Conservation (phyloP, 2,888 invertebrate species). For the Melinaea menophilus region DNA sequence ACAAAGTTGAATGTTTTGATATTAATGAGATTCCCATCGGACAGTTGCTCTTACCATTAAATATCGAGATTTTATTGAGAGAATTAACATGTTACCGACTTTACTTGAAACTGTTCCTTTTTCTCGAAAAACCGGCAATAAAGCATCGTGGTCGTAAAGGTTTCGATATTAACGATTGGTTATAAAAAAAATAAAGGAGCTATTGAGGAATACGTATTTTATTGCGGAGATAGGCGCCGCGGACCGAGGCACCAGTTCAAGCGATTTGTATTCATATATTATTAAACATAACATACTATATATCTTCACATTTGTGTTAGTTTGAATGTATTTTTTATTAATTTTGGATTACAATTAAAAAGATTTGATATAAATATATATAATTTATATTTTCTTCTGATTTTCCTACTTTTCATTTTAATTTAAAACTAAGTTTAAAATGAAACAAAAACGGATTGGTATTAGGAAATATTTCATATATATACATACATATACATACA, state of each 20-base stretch:
- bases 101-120: slow-evolving; percentile 49
- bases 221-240: slow-evolving; percentile 66
- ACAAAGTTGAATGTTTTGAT: not conserved
- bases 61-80: slow-evolving; percentile 53
- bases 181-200: slow-evolving; percentile 69
- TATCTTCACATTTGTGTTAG: slow-evolving; percentile 12
- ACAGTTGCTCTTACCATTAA: slow-evolving; percentile 29
- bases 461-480: slow-evolving; percentile 6
- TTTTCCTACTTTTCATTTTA: too few species aligned
- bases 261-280: slow-evolving; percentile 18
- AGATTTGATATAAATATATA: too few species aligned
- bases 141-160: slow-evolving; percentile 65
- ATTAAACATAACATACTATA: slow-evolving; percentile 22
- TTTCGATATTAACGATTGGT: slow-evolving; percentile 71
- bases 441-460: too few species aligned
- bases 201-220: slow-evolving; percentile 58
- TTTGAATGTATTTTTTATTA: too few species aligned
- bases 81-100: slow-evolving; percentile 71
- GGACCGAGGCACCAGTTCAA: slow-evolving; percentile 25
- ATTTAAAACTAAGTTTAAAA: too few species aligned
- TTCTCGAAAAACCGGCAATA: slow-evolving; percentile 57
- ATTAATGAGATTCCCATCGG: slow-evolving; percentile 24
- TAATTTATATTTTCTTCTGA: too few species aligned
- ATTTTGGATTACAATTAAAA: too few species aligned
- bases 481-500: too few species aligned